phyloP scores from a whole-genome alignment of 2,113 vertebrate species.

The Delphinapterus leucas region DNA sequence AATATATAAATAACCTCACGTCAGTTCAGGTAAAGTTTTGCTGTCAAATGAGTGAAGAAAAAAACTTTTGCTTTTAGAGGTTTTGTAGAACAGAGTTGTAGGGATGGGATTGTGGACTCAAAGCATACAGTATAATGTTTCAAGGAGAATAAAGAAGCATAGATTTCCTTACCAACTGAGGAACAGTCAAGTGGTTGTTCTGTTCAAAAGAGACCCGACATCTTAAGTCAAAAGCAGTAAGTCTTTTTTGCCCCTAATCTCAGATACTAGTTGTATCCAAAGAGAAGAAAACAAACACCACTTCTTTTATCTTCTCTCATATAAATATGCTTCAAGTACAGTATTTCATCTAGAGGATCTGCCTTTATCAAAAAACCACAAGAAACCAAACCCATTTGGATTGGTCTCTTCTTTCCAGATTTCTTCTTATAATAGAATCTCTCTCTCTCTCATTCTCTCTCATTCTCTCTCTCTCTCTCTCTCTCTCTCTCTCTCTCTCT shows the following conservation, averaged over 20 bases:
- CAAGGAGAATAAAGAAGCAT: background rate
- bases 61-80: background rate
- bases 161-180: background rate
- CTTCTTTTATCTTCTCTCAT: background rate
- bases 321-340: background rate
- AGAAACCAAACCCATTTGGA: background rate
- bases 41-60: background rate
- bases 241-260: background rate
- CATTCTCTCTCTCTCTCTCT: too few relatives aligned
- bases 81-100: background rate
- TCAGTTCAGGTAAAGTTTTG: background rate
- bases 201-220: background rate
- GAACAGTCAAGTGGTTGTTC: background rate
- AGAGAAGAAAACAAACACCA: background rate
- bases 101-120: background rate
- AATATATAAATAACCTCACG: background rate
- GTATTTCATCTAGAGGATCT: background rate
- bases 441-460: too few relatives aligned
- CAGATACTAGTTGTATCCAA: slow-evolving; percentile 19
- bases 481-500: fast-evolving
- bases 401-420: background rate
- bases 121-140: background rate
- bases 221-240: background rate
- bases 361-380: background rate
- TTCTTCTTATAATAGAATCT: background rate